Evolutionary conservation across 2,113 vertebrate species (phyloP).

Genomic region (Sander vitreus): DNA sequence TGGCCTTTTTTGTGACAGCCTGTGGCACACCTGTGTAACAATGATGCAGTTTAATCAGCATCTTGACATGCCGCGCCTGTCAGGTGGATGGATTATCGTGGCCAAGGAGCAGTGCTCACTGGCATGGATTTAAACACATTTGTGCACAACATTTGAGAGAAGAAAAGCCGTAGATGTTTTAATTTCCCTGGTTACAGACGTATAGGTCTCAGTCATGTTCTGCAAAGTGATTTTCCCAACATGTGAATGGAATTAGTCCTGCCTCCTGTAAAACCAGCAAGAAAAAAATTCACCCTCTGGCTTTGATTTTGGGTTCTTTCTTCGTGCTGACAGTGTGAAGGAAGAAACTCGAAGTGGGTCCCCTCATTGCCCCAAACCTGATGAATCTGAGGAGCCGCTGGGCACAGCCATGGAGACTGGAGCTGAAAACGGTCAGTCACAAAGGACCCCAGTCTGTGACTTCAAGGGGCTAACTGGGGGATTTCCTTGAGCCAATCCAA

Average conservation of each 20-base stretch:
- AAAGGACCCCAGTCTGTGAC: no score
- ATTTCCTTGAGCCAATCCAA: neutral
- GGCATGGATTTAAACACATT: no score
- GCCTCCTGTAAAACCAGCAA: neutral
- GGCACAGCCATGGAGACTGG: conserved; percentile 79
- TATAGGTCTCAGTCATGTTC: neutral
- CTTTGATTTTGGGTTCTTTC: neutral
- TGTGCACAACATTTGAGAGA: no score
- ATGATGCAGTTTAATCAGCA: no score
- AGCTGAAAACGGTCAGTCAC: conserved; percentile 44
- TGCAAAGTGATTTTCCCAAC: neutral
- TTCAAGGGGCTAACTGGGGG: neutral
- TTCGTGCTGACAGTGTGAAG: conserved; percentile 58
- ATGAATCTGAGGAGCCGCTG: conserved; percentile 82
- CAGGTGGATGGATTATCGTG: no score
- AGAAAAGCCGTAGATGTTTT: no score
- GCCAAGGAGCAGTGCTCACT: no score
- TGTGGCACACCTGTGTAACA: no score
- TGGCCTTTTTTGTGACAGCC: no score
- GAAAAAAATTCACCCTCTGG: neutral
- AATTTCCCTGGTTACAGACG: no score
- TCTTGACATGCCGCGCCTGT: no score
- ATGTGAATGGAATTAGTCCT: neutral
- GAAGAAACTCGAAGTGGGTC: conserved; percentile 79
- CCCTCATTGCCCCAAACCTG: conserved; percentile 84